Base-by-base conservation (phyloP, 2,888 invertebrate genomes). In the Chymomyza amoena region DNA sequence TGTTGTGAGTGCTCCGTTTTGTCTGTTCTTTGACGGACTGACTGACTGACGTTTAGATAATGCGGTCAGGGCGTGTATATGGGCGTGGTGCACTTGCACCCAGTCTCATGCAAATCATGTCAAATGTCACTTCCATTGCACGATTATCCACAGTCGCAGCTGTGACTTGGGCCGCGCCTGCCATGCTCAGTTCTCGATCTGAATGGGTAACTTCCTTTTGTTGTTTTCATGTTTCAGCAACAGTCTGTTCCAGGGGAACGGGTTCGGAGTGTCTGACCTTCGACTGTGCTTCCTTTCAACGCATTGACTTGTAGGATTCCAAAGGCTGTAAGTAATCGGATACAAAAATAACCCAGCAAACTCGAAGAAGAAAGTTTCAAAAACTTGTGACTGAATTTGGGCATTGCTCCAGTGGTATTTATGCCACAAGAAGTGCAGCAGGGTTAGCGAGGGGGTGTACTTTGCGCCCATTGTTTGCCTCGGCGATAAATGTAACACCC, bases 91-190 rank as follows among this genome's bases (percentile, higher is more conserved):
- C 79, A 25, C 25, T 81, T 79, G 84, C 60, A 36, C 32, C n/a
- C 60, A 28, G 60, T 5, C 54, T 78, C 83, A 87, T 85, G 87
- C 84, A 87, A 85, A 87, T 87, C 85, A 83, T 85, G 87, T 87
- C 84, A 87, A 87, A 85, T 85, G 84, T 87, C 84, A 82, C 80
- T 73, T 66, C 72, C 80, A 80, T 6, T 54, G 66, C 66, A 66
- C 66, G 66, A 75, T 72, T 67, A 52, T 61, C 64, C 52, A 72
- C 75, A 68, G 65, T 72, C 63, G 80, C 84, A 84, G 84, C 82
- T 84, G 82, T 74, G 69, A 67, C 67, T 54, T 32, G n/a, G 28
- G 65, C 25, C n/a, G 60, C 10, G 15, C 64, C 32, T 59, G 66
- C 68, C 62, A 45, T 68, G 68, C 69, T 45, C 36, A 13, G 54